A percentile compares a stretch with the other conserved stretches of the same genome.
These are phyloP conservation scores for Muscidifurax raptorellus DNA, from an alignment of 1,140 invertebrate genomes.

Conservation along the genomic window DNA sequence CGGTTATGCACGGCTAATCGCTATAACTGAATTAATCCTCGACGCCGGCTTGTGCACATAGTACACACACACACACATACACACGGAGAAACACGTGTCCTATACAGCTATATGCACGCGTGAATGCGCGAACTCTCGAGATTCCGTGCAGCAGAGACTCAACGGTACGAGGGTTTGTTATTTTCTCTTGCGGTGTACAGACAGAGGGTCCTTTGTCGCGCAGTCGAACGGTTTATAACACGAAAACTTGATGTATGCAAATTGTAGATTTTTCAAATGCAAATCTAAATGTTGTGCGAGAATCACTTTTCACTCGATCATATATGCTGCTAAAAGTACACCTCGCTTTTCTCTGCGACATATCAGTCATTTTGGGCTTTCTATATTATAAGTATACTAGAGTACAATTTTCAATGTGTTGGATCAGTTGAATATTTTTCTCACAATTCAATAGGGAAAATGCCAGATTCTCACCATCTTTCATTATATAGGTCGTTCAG, in stretches of 20 bases:
- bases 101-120: neutral
- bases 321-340: neutral
- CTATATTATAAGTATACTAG: neutral
- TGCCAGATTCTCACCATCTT: too few species aligned
- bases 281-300: neutral
- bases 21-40: slow-evolving; percentile 5
- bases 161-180: neutral
- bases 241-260: neutral
- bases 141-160: neutral
- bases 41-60: neutral
- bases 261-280: neutral
- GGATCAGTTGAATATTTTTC: too few species aligned
- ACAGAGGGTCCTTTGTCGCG: neutral
- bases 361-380: neutral
- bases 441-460: too few species aligned
- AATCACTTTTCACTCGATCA: neutral
- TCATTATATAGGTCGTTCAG: too few species aligned
- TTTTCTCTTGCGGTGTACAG: neutral
- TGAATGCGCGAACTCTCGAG: neutral
- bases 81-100: neutral
- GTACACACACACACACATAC: neutral
- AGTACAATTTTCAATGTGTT: neutral
- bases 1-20: neutral
- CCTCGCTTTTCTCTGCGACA: neutral
- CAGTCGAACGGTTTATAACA: neutral